These are phyloP conservation scores for Podotricha telesiphe DNA, from an alignment of 2,888 invertebrate genomes.

Conservation along the genomic window DNA sequence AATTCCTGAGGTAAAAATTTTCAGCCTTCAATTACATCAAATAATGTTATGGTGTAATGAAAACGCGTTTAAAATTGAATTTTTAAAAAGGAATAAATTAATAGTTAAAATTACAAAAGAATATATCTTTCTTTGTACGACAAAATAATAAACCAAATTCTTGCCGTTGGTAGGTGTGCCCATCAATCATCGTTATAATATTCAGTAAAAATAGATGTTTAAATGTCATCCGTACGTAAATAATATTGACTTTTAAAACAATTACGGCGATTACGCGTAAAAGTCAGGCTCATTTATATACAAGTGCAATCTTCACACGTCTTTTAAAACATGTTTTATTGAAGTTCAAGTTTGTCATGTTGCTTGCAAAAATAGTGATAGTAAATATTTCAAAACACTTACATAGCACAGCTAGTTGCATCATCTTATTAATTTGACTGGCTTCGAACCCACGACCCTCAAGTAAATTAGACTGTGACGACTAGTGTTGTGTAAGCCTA, in stretches of 20 bases:
- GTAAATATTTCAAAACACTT: neutral
- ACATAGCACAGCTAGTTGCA: no score
- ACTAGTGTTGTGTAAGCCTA: slow-evolving; percentile 10
- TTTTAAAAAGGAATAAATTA: no score
- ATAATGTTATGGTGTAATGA: no score
- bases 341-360: neutral
- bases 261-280: slow-evolving; percentile 1
- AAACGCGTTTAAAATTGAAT: no score
- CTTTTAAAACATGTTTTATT: slow-evolving; percentile 7
- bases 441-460: slow-evolving; percentile 24
- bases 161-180: neutral
- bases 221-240: slow-evolving; percentile 20
- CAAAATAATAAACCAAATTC: neutral
- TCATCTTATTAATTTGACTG: slow-evolving; percentile 13
- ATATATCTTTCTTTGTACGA: no score
- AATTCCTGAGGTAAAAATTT: no score
- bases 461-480: slow-evolving; percentile 16
- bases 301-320: neutral
- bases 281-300: slow-evolving; percentile 2
- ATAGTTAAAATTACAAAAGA: no score
- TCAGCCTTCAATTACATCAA: no score
- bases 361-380: neutral
- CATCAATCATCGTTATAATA: slow-evolving; percentile 11
- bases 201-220: slow-evolving; percentile 13
- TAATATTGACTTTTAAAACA: slow-evolving; percentile 14